Evolutionary conservation across 2,888 invertebrate species (phyloP).

Genomic region (Sericinus montela): DNA sequence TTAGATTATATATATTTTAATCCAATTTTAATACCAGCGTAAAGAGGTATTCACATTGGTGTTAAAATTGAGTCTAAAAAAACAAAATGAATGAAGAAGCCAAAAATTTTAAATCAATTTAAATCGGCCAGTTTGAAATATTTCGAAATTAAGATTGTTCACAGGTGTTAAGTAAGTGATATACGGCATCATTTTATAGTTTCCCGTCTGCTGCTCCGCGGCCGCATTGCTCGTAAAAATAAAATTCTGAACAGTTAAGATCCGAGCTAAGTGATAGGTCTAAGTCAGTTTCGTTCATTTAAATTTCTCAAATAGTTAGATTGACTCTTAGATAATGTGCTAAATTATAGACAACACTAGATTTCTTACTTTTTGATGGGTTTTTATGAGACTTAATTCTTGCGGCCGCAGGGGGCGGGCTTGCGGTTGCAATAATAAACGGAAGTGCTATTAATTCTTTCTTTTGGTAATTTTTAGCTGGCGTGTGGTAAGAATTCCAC

Average conservation of each 20-base stretch:
- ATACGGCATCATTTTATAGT: slow-evolving; percentile 5
- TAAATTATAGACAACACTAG: slow-evolving; percentile 23
- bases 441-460: not conserved
- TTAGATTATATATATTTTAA: too few species aligned
- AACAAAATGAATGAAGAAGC: too few species aligned
- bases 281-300: slow-evolving; percentile 6
- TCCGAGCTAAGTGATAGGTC: slow-evolving; percentile 14
- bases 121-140: not conserved
- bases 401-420: too few species aligned
- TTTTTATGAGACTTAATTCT: not conserved
- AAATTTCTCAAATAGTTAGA: slow-evolving; percentile 21
- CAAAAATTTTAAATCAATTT: too few species aligned
- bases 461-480: too few species aligned
- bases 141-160: slow-evolving; percentile 2
- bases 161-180: slow-evolving; percentile 13
- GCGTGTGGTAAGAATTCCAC: too few species aligned
- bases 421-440: not conserved
- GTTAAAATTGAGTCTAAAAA: too few species aligned
- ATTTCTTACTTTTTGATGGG: slow-evolving; percentile 1
- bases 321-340: slow-evolving; percentile 17
- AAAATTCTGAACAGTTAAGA: slow-evolving; percentile 20
- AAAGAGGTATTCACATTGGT: too few species aligned
- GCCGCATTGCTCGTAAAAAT: slow-evolving; percentile 1
- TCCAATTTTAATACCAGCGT: too few species aligned
- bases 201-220: slow-evolving; percentile 6